Evolutionary conservation across 92 coral and sea anemone species (phyloP), one percentile per base, ranked within the genome.

Genomic region (Porites cylindrica): DNA sequence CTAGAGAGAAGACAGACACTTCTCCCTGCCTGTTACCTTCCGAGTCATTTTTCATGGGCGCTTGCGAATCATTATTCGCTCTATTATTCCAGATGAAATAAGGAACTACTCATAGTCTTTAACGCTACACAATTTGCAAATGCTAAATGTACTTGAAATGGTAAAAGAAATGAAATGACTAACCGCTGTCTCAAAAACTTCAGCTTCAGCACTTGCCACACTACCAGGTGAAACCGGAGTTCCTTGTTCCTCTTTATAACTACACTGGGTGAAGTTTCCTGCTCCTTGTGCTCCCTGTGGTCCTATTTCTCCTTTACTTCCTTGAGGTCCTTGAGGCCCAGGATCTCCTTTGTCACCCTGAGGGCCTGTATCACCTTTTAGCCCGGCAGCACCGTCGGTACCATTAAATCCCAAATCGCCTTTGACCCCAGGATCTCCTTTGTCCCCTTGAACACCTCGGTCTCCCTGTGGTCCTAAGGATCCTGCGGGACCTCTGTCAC

Each of bases 371-470:
- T 62, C 66, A 62, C 66, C 66, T 19, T 62, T 62, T 19, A 4
- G 19, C 66, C 66, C 66, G 12, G n/a, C 21, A 62, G 66, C 66
- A 62, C 66, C 66, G n/a, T 62, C 19, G n/a, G 66, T 62, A 18
- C 66, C 24, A 18, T 62, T 62, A 14, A 3, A 1, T 62, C 66
- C 66, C n/a, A 8, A 24, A 17, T 62, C 66, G 1, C 66, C 66
- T 13, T 4, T 16, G 66, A 18, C 1, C 5, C 66, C 66, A 3
- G 66, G 8, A 19, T 62, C 9, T 14, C 89, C 89, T 38, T 85
- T 85, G 66, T 17, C 79, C 4, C 89, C 89, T 9, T 18, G 32
- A 0, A 9, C 8, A 13, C 89, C 89, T 20, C 11, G 13, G 1
- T 20, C 13, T 3, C 89, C 89, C 20, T 54, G 70, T 16, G 52